phyloP scores from a whole-genome alignment of 30 jellyfish, hydroid and myxozoan genomes.

The Hydractinia symbiolongicarpus region DNA sequence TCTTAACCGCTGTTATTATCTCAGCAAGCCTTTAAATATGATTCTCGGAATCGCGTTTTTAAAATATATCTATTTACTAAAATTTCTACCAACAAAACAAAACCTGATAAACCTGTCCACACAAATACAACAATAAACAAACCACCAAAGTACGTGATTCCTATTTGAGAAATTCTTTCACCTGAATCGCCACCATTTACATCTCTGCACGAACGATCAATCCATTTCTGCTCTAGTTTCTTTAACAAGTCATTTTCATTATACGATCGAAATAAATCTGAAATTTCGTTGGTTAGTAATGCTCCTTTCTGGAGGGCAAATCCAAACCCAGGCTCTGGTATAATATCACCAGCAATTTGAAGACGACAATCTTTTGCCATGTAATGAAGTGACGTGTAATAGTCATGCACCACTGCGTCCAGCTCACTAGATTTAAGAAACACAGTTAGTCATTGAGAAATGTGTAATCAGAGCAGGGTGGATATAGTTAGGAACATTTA shows the following conservation, averaged over 20 bases:
- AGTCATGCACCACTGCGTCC: constrained; percentile 29
- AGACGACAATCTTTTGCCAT: constrained; percentile 18
- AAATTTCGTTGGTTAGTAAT: not conserved
- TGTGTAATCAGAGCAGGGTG: too few species aligned
- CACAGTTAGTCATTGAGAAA: too few species aligned
- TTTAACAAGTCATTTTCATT: constrained; percentile 8
- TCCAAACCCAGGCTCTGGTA: constrained; percentile 23
- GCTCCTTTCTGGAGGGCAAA: constrained; percentile 13
- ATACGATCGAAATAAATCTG: not conserved
- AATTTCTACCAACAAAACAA: not conserved
- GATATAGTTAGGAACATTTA: too few species aligned
- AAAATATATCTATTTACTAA: not conserved
- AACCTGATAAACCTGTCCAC: not conserved
- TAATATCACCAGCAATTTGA: constrained; percentile 15
- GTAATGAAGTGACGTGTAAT: not conserved
- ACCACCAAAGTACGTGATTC: not conserved
- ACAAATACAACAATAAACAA: not conserved
- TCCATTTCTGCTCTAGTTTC: not conserved
- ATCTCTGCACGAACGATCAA: not conserved
- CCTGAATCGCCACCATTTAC: not conserved
- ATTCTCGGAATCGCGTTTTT: too few species aligned
- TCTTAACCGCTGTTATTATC: too few species aligned
- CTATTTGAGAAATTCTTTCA: not conserved
- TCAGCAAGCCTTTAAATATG: too few species aligned
- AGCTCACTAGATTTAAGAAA: not conserved